Evolutionary conservation across 1,140 invertebrate genomes (phyloP), one percentile per base, ranked within the genome.

Genomic region (Sminthurides bifidus): DNA sequence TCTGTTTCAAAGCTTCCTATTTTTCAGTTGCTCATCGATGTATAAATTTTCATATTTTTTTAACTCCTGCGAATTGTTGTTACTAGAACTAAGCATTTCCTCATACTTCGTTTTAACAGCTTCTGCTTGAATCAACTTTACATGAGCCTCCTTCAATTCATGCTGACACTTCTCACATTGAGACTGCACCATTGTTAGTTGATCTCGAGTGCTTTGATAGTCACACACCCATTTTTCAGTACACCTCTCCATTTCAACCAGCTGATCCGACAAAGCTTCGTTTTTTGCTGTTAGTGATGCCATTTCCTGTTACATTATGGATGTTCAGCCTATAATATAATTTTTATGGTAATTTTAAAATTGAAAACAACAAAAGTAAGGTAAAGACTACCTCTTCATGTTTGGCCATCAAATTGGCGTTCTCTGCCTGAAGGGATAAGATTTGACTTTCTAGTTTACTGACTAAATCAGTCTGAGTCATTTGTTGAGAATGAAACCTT

Each of bases 11-110:
- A 60, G 31, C 14, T 31, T 54, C 3, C 38, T 6, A 30, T 52
- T 58, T 14, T 46, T 33, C 27, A 37, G n/a, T 40, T 64, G 58
- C 26, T 64, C 52, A 27, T 58, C 51, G 8, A 58, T 44, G 43
- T 30, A 58, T n/a, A 60, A 33, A 54, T 64, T 64, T 54, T 64
- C 58, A 43, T 30, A 64, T 35, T 58, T 60, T 17, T 53, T 54
- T 6, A 60, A 21, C 17, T 26, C 37, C 40, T 64, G 60, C 44
- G 12, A 59, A 31, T 35, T 21, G 21, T 33, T 35, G 3, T 5
- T 12, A 38, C 2, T 40, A 12, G 23, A 12, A 23, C 12, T 29
- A 5, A 21, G 15, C 3, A 23, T 14, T 46, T 43, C 43, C 14
- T 55, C 46, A 41, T 52, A 55, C n/a, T 51, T 46, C 3, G 31